Conservation (phyloP, 2,797 vertebrate genomes). For the Spinus pinus region DNA sequence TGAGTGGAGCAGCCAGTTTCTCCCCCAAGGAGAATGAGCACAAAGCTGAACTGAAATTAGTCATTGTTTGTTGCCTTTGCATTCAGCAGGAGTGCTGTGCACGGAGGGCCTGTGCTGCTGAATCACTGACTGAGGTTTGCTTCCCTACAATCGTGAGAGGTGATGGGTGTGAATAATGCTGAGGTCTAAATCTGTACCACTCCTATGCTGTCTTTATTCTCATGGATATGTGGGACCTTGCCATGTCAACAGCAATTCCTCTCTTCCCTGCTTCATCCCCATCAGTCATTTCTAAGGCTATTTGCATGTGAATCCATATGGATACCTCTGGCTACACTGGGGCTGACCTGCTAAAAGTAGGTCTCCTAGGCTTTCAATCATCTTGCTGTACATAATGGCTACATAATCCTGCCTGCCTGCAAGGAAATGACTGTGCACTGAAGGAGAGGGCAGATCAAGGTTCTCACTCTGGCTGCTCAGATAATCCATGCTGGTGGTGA, state of each 20-base stretch:
- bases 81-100: slow-evolving; percentile 29
- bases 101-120: neutral
- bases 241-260: slow-evolving; percentile 72
- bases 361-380: slow-evolving; percentile 69
- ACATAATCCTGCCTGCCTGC: slow-evolving; percentile 64
- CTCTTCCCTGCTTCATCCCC: slow-evolving; percentile 58
- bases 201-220: slow-evolving; percentile 26
- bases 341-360: slow-evolving; percentile 65
- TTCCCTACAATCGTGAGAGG: neutral
- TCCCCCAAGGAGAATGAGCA: slow-evolving; percentile 6
- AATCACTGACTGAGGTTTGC: slow-evolving; percentile 7
- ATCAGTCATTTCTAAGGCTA: slow-evolving; percentile 66
- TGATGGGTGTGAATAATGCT: slow-evolving; percentile 39
- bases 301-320: slow-evolving; percentile 81
- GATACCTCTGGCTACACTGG: slow-evolving; percentile 58
- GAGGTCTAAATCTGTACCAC: slow-evolving; percentile 35
- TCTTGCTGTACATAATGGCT: slow-evolving; percentile 59
- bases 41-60: slow-evolving; percentile 48
- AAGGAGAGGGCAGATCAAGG: slow-evolving; percentile 40
- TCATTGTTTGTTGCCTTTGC: slow-evolving; percentile 41
- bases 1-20: neutral
- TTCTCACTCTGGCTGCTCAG: neutral
- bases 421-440: slow-evolving; percentile 23
- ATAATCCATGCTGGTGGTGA: neutral
- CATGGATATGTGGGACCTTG: slow-evolving; percentile 56